Base-by-base conservation (phyloP, 2,797 vertebrate species). In the Pempheris klunzingeri region DNA sequence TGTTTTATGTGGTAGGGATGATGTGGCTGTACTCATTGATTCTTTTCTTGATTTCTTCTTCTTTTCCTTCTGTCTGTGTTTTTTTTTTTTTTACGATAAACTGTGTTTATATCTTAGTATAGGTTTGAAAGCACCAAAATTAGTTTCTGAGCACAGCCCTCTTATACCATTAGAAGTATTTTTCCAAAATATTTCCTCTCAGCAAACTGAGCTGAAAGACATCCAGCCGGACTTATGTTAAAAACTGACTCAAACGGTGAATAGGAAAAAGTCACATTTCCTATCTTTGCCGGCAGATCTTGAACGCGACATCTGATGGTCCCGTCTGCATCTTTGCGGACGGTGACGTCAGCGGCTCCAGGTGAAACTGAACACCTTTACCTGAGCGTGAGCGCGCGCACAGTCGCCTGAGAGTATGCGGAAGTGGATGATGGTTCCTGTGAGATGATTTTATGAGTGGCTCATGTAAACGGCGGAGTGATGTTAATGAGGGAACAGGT, bases 341-440 rank as follows among this genome's bases (percentile, higher is more conserved):
- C 1, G 5, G 4, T 70, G 71, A 78, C 76, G 66, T 83, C 57
- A 22, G 20, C 12, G 4, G 10, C 7, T 43, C 0, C 52, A 64
- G 66, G 74, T 71, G 59, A 49, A 14, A 8, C 24, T 7, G 22
- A 52, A 32, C 53, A 49, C 77, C 71, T 44, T 36, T 30, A 73
- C 62, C 50, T 58, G 22, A 26, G 0, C 32, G 34, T 15, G 10
- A 24, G 39, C 24, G 24, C 9, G 2, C 36, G 0, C 47, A 2
- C 18, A 30, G 3, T 70, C 8, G 7, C 22, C 22, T 49, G 68
- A 17, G 9, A 5, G 24, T 17, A 71, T 26, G 57, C 79, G 83
- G 83, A 85, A 85, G 72, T 52, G 49, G 17, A 26, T n/a, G n/a
- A n/a, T n/a, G n/a, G n/a, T n/a, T n/a, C n/a, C n/a, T n/a, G n/a